These are phyloP conservation scores for Nemopilema nomurai DNA, from an alignment of 30 jellyfish, hydroid and myxozoan species.

Conservation along the genomic window DNA sequence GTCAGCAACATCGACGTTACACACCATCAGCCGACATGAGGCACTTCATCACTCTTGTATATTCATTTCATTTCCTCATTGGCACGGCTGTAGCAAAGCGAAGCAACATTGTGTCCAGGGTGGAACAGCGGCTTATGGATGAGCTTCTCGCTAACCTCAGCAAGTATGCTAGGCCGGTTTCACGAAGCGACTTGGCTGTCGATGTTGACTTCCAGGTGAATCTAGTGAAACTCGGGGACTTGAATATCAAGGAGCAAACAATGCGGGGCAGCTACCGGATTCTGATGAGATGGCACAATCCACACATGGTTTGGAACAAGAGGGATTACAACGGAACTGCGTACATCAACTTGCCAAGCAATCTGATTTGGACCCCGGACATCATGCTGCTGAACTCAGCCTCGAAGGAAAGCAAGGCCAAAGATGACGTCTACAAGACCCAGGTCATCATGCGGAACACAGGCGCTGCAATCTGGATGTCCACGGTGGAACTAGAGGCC, in stretches of 20 bases:
- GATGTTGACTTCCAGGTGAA: conserved; percentile 29
- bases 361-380: conserved; percentile 40
- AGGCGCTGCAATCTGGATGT: conserved; percentile 62
- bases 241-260: conserved; percentile 24
- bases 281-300: conserved; percentile 34
- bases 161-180: conserved; percentile 26
- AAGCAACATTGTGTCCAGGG: background rate
- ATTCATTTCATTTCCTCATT: background rate
- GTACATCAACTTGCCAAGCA: conserved; percentile 20
- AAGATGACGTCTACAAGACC: conserved; percentile 43
- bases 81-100: background rate
- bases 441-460: conserved; percentile 25
- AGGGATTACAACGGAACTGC: conserved; percentile 35
- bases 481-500: conserved; percentile 46
- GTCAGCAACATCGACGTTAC: background rate
- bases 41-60: background rate
- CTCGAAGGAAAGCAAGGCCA: conserved; percentile 45
- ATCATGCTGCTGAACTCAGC: conserved; percentile 48
- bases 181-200: conserved; percentile 4
- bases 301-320: conserved; percentile 17
- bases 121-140: conserved; percentile 6
- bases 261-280: conserved; percentile 25
- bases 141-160: conserved; percentile 6
- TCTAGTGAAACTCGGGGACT: conserved; percentile 23
- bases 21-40: background rate